Percentiles rank a stretch among this genome's conserved stretches.
These are phyloP conservation scores for Onychomys torridus DNA, from an alignment of 2,797 vertebrate genomes.

Conservation along the genomic window DNA sequence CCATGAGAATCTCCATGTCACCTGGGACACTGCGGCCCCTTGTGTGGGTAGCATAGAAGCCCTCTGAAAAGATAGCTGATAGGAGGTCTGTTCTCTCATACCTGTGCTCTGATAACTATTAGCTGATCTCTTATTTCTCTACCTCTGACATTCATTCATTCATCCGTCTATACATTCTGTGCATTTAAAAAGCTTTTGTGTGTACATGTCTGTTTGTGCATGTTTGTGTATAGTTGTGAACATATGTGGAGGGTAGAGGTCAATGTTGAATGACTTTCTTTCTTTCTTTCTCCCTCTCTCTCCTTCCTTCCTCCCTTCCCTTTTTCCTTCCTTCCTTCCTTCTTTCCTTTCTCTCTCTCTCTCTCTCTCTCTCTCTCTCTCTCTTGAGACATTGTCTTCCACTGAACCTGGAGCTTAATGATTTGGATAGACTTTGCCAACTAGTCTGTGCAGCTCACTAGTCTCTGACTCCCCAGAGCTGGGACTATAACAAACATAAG, in stretches of 20 bases:
- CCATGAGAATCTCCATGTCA: fast-evolving
- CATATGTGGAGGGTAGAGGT: not conserved
- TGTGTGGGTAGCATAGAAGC: not conserved
- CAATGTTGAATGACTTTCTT: not conserved
- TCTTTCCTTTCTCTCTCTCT: no score
- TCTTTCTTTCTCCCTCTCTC: no score
- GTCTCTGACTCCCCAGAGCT: not conserved
- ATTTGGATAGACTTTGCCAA: not conserved
- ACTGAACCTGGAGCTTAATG: not conserved
- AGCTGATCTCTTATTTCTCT: not conserved
- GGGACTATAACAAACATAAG: not conserved
- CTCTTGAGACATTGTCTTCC: not conserved
- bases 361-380: fast-evolving
- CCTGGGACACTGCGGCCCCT: not conserved
- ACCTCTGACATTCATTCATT: not conserved
- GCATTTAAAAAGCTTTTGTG: not conserved
- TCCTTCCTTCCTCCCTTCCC: no score
- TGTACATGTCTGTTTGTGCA: not conserved
- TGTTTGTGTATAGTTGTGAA: not conserved
- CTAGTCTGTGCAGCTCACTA: not conserved
- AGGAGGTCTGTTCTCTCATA: not conserved
- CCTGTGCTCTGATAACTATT: not conserved
- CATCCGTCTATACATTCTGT: not conserved
- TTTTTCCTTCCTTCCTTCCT: no score
- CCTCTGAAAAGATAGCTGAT: not conserved